Base-by-base conservation (phyloP, 2,888 invertebrate genomes). In the Nipponacmea schrenckii region DNA sequence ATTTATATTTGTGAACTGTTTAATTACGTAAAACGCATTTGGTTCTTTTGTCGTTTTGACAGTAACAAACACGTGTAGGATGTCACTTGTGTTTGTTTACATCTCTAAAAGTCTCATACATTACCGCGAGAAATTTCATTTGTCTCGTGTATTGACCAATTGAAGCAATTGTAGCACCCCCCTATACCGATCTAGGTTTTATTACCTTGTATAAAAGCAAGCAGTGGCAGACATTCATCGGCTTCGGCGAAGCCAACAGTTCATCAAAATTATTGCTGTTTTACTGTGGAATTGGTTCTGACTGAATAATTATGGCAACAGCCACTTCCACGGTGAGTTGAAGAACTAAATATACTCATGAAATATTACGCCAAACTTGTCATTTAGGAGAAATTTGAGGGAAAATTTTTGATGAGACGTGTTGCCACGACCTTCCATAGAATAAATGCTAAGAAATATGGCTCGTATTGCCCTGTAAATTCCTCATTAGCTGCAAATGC, bases 131-230 rank as follows among this genome's bases (percentile, higher is more conserved):
- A 70, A 56, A 68, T 66, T 20, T 62, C 46, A 46, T 70, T 45
- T 72, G 20, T 45, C 67, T 65, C 68, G 64, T 20, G 63, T 72
- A 17, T 24, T 31, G 24, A 39, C 62, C 70, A 73, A 67, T 73
- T 68, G 64, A 50, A 62, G 46, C 75, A 80, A 79, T 79, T 67
- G 65, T 39, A 10, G 24, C 62, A 79, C 71, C 81, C 82, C 81
- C 80, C 80, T 81, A 77, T 77, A 72, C 67, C 44, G 31, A 48
- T 63, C 72, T 72, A 64, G 80, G 78, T 77, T 79, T 81, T 79
- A 79, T 81, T 75, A 79, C 75, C 78, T 78, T 77, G 79, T 84
- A 84, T 84, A 84, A 80, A 84, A 84, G 80, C 80, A 72, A 74
- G 75, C 77, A 62, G 75, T 76, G 74, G 78, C 75, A 79, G 79